Base-by-base conservation (phyloP, 2,113 vertebrate species). In the Haemorhous mexicanus region DNA sequence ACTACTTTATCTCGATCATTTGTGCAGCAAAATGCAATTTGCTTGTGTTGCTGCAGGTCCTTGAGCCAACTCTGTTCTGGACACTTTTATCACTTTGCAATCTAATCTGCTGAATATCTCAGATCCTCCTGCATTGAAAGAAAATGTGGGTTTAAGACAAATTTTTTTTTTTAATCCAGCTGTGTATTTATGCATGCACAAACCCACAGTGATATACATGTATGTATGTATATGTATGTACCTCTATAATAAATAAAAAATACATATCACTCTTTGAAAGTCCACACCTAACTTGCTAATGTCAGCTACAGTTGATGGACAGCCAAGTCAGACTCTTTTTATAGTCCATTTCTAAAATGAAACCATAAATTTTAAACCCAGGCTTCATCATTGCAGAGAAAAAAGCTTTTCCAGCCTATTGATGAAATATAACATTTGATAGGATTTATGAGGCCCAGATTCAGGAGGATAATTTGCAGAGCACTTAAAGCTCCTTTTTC, bases 331-430 rank as follows among this genome's bases (percentile, higher is more conserved):
- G 97, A 95, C 96, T 97, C 95, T 97, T 97, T 98, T 98, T 97
- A 98, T 97, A 98, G 98, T 98, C 98, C 98, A 98, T 99, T 98
- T 98, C 98, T 97, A 97, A 98, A 98, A 98, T 98, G 98, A 98
- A 98, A 98, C 98, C 97, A 98, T 98, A 98, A 98, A 98, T 98
- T 98, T 97, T 95, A 97, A 98, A 98, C 96, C 97, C 68, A 82
- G 90, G 89, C 96, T 98, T 97, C 98, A 98, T 98, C 97, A 97
- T 97, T 97, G 94, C 93, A 93, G 93, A 97, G 94, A 97, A 97
- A 97, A 98, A 98, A 97, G 97, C 98, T 97, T 97, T 98, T 96
- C 94, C 84, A 98, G 97, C 94, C 97, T 97, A 96, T 98, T 98
- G 98, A 98, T 98, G 98, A 98, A 98, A 98, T 98, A 97, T 97